Evolutionary conservation across 1,140 invertebrate species (phyloP).

Genomic region (Daktulosphaira vitifoliae): DNA sequence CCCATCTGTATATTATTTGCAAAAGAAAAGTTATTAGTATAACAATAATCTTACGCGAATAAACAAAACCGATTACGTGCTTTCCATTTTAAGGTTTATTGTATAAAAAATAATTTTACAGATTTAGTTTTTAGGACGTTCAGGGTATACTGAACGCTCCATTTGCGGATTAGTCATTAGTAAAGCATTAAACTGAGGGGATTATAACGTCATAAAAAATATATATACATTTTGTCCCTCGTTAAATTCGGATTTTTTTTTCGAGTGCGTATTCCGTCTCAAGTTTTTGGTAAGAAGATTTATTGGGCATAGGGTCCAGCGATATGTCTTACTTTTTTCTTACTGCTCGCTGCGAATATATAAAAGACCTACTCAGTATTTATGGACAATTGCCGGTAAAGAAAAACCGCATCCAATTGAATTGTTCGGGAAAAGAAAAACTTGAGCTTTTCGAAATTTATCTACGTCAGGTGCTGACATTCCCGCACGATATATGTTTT

Average conservation of each 20-base stretch:
- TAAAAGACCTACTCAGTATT: constrained; percentile 5
- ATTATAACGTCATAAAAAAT: background rate
- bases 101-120: too few relatives aligned
- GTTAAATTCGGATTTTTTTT: constrained; percentile 20
- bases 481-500: constrained; percentile 19
- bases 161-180: constrained; percentile 28
- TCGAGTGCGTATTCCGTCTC: background rate
- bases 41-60: too few relatives aligned
- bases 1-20: too few relatives aligned
- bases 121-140: too few relatives aligned
- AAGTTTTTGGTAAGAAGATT: constrained; percentile 21
- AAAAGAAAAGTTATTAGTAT: too few relatives aligned
- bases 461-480: constrained; percentile 28
- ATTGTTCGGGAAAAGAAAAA: background rate
- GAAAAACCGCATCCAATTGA: background rate
- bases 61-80: too few relatives aligned
- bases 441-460: constrained; percentile 20
- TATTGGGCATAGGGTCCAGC: constrained; percentile 4
- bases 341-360: background rate
- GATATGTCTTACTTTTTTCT: constrained; percentile 16
- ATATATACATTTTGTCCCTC: constrained; percentile 5
- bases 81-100: too few relatives aligned
- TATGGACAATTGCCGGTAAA: background rate
- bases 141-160: background rate
- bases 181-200: constrained; percentile 4